Percentiles rank a stretch among this genome's conserved stretches.
These are phyloP conservation scores for Drosophila funebris DNA, from an alignment of 1,140 invertebrate species.

Conservation along the genomic window DNA sequence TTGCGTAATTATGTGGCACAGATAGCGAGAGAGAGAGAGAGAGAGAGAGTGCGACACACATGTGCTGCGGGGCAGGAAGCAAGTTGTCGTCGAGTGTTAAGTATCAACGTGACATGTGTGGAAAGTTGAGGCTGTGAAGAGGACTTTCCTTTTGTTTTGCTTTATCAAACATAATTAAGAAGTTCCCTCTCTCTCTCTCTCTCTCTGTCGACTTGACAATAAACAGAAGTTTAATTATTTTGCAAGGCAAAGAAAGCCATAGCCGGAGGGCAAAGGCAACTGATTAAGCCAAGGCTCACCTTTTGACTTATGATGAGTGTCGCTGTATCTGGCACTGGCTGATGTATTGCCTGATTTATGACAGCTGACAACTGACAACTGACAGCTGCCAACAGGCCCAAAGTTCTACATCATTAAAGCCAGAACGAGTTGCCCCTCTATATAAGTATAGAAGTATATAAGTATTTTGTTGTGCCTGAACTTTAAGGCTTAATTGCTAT, in stretches of 20 bases:
- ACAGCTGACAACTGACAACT: constrained; percentile 64
- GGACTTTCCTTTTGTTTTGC: constrained; percentile 44
- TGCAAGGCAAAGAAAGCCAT: constrained; percentile 40
- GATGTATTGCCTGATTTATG: constrained; percentile 70
- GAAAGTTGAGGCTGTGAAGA: neutral
- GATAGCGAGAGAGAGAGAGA: constrained; percentile 24
- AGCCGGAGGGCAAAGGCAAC: too few species aligned
- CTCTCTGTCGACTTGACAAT: constrained; percentile 49
- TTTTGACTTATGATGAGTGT: constrained; percentile 71
- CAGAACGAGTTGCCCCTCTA: neutral
- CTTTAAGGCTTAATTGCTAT: constrained; percentile 48
- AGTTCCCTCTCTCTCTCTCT: constrained; percentile 35
- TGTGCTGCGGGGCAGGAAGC: neutral
- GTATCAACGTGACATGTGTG: constrained; percentile 67
- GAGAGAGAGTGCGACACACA: neutral
- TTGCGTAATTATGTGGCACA: constrained; percentile 64
- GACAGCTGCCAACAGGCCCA: constrained; percentile 14
- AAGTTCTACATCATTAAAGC: constrained; percentile 37
- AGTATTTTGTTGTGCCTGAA: neutral
- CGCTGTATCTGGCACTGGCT: constrained; percentile 28
- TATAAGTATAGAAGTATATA: too few species aligned
- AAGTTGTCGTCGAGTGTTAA: constrained; percentile 46
- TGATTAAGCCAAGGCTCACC: constrained; percentile 70
- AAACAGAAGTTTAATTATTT: constrained; percentile 82
- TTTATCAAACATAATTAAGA: constrained; percentile 80